Evolutionary conservation across 2,888 invertebrate species (phyloP), one percentile per base, ranked within the genome.

Genomic region (Lamproptera curius): DNA sequence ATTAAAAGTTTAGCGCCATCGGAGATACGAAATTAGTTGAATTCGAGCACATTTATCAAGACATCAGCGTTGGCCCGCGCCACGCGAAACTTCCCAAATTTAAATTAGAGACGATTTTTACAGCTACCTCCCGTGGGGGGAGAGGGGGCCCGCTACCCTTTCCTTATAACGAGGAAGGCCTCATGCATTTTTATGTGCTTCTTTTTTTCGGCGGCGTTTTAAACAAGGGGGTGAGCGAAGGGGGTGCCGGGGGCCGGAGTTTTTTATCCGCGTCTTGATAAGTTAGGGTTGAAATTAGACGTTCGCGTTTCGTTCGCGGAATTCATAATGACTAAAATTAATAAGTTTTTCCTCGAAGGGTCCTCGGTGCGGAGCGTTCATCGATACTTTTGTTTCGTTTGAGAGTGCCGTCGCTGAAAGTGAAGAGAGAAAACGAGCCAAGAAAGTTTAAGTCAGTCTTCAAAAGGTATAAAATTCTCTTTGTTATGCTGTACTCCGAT

Each of bases 131-230:
- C 84, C 77, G 63, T 54, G 63, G 73, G 73, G 74, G 63, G 58
- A 59, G 65, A n/a, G n/a, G 77, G 83, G 81, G 76, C 70, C 61
- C 67, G 77, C 83, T 88, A 85, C 88, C 88, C 88, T 88, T 88
- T 88, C 86, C 88, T 88, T 87, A 86, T 88, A 87, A 88, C 88
- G 87, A 88, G 87, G 88, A 88, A 85, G 87, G 88, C 88, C 88
- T 88, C 88, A 88, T 88, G 88, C 88, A 88, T 88, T 88, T 88
- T 88, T 88, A 88, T 88, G 88, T 88, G 87, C 88, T 88, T 86
- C 88, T 88, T 88, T 88, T n/a, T 88, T 88, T 88, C 86, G 87
- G 70, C 83, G 80, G 86, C 87, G 84, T 88, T 88, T 88, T 88
- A 88, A 88, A 88, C 87, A 87, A 88, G 88, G 86, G 88, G 87